These are phyloP conservation scores for Notechis scutatus DNA, from an alignment of 2,113 vertebrate genomes.

Conservation along the genomic window DNA sequence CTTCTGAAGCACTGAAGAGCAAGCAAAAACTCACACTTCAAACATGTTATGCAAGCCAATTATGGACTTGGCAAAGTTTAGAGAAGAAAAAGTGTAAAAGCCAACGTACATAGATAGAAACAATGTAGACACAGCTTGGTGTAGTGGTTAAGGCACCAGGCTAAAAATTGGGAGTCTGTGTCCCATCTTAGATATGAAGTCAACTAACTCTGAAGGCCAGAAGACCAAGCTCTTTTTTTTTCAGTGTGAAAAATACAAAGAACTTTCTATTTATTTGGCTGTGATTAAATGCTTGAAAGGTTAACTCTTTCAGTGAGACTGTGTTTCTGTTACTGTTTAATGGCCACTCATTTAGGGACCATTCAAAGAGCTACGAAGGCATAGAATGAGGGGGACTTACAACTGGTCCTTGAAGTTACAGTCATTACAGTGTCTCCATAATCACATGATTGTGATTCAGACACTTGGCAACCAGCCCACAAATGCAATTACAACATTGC, in stretches of 20 bases:
- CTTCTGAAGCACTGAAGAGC: neutral
- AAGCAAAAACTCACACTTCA: neutral
- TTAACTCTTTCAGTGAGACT: neutral
- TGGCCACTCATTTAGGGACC: neutral
- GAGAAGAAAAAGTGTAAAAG: neutral
- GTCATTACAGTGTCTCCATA: neutral
- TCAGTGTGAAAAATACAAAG: neutral
- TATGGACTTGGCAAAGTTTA: neutral
- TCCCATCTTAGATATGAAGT: neutral
- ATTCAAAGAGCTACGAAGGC: neutral
- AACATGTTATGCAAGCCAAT: neutral
- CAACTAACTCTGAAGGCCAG: neutral
- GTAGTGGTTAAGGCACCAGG: neutral
- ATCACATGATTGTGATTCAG: neutral
- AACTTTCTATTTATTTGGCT: neutral
- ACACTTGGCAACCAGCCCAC: neutral
- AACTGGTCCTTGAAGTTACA: neutral
- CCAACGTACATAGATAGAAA: neutral
- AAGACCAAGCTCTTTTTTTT: neutral
- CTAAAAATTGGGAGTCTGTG: neutral
- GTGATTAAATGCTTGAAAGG: neutral
- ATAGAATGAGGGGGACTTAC: neutral
- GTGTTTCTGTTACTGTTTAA: neutral
- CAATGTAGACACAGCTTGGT: neutral
- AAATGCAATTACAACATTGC: neutral